Base-by-base conservation (phyloP, 2,797 vertebrate species). In the Etheostoma perlongum region DNA sequence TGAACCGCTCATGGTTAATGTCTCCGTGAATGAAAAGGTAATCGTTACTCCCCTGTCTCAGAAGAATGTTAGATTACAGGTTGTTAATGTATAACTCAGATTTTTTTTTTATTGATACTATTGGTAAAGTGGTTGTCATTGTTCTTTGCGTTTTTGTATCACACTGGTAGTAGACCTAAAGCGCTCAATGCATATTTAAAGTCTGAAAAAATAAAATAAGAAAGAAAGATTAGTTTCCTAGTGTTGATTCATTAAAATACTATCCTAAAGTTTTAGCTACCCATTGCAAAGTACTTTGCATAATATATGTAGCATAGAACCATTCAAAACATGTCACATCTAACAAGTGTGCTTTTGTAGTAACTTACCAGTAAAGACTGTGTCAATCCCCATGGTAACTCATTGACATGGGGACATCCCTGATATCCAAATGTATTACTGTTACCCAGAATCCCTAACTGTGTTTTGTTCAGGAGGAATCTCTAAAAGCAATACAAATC, bases 1-100 rank as follows among this genome's bases (percentile, higher is more conserved):
- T 69, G 74, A 89, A 84, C 74, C 69, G 71, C 53, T 78, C 67
- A 70, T n/a, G 44, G 21, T 67, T 70, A 72, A 83, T 73, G 58
- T 76, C 33, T 65, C 66, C 60, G 67, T 81, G 63, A 61, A 64
- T 68, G 18, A 58, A 85, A 63, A 27, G 30, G 42, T 65, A 60
- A 77, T 76, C 67, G 2, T 67, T 27, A 16, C 9, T 5, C 16
- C 33, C 30, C 47, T 64, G 48, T 81, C 53, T 46, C 33, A 54
- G 44, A 33, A 58, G 46, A 73, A 72, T 27, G 1, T n/a, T 8
- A 18, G 42, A 73, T 72, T 9, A 60, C 18, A 66, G 71, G 14
- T 36, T 51, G 48, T 75, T 23, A 23, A 21, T 61, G 18, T 21
- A 46, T 40, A 53, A 23, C 25, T 14, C 15, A 23, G 10, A 23